Conservation (phyloP, 2,113 vertebrate species). For the Anthoscopus minutus region DNA sequence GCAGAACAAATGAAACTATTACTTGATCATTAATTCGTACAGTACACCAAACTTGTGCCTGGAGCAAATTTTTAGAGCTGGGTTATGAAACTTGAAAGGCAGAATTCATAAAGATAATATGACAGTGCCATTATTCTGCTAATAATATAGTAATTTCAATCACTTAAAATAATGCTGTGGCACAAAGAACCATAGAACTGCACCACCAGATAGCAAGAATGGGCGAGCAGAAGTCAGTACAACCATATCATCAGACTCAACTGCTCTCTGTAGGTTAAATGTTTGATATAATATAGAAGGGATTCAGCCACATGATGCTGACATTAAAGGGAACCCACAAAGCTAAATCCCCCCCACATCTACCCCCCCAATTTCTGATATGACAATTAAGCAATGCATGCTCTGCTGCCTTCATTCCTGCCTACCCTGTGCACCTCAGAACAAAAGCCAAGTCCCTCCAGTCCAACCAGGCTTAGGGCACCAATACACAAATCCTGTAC, state of each 20-base stretch:
- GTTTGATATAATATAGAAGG: not conserved
- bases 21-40: not conserved
- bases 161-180: not conserved
- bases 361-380: not conserved
- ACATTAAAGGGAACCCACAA: not conserved
- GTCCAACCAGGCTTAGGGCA: not conserved
- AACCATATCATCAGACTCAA: not conserved
- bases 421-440: not conserved
- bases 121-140: not conserved
- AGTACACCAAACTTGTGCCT: not conserved
- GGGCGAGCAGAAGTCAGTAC: rapidly evolving
- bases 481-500: not conserved
- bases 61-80: not conserved
- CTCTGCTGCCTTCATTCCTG: not conserved
- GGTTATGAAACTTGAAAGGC: not conserved
- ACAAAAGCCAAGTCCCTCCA: not conserved
- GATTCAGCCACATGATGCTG: not conserved
- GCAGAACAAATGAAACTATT: not conserved
- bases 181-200: not conserved
- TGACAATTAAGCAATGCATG: not conserved
- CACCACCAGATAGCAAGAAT: not conserved
- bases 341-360: not conserved
- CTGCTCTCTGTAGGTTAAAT: not conserved
- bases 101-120: not conserved
- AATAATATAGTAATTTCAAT: not conserved